phyloP scores from a whole-genome alignment of 2,113 vertebrate genomes.

The Eptesicus fuscus region DNA sequence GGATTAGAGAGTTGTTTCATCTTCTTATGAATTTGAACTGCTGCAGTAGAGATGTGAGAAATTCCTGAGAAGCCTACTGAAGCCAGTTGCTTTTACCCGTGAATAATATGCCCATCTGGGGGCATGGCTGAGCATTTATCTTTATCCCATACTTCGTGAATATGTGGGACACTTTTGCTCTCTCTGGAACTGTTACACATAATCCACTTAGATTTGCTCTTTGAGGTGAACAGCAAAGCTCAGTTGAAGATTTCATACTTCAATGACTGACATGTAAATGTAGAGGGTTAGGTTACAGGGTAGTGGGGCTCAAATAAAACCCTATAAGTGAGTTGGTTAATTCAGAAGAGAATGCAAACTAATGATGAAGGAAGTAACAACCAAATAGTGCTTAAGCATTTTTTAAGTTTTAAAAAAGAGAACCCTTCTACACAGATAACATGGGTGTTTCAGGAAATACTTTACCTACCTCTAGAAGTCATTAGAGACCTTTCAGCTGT shows the following conservation, averaged over 20 bases:
- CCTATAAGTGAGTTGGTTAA: background rate
- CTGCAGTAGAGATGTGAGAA: conserved; percentile 61
- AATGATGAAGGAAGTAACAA: background rate
- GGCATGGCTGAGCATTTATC: conserved; percentile 63
- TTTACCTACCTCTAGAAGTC: background rate
- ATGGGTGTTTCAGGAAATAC: background rate
- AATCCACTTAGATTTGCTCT: conserved; percentile 55
- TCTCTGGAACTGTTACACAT: conserved; percentile 33
- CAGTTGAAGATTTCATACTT: conserved; percentile 50
- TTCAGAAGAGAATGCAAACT: background rate
- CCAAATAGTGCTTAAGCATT: background rate
- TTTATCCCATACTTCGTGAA: conserved; percentile 40
- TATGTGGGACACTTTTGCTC: background rate
- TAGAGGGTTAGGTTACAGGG: background rate
- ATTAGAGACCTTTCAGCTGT: background rate
- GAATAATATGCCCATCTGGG: conserved; percentile 38
- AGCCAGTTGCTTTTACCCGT: background rate
- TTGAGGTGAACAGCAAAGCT: conserved; percentile 37
- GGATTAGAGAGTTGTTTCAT: conserved; percentile 67
- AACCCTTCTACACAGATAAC: background rate
- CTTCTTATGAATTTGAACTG: conserved; percentile 42
- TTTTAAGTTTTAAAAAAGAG: background rate
- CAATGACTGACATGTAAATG: background rate
- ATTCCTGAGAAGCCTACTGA: conserved; percentile 58
- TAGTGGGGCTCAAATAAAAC: background rate